A percentile compares a stretch with the other conserved stretches of the same genome.
phyloP scores from a whole-genome alignment of 2,113 vertebrate species.

The Trinectes maculatus region DNA sequence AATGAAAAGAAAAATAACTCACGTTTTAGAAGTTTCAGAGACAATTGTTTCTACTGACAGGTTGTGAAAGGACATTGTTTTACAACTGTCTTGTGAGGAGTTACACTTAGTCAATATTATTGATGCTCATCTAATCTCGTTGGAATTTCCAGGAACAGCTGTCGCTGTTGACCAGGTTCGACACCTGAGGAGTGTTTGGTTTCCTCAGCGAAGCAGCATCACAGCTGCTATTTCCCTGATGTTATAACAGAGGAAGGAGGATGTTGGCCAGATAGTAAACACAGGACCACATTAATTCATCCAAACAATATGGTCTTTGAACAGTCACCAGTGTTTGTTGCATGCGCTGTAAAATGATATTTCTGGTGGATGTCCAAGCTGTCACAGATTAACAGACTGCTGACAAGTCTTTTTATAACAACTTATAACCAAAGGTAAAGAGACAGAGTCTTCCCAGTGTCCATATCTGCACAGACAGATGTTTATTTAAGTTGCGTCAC shows the following conservation, averaged over 20 bases:
- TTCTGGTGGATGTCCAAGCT: not conserved
- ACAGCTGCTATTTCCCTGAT: not conserved
- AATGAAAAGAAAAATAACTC: too few species aligned
- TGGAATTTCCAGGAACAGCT: constrained; percentile 36
- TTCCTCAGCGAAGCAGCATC: constrained; percentile 2
- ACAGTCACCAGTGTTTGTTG: too few species aligned
- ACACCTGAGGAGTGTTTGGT: not conserved
- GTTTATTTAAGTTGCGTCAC: constrained; percentile 42
- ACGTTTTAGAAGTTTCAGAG: not conserved
- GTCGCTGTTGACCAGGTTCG: constrained; percentile 1
- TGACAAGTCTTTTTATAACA: constrained; percentile 4
- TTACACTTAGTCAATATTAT: constrained; percentile 34
- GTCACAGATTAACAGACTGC: not conserved
- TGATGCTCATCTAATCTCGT: constrained; percentile 30
- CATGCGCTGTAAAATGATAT: not conserved
- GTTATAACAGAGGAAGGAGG: constrained; percentile 1
- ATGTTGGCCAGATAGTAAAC: not conserved
- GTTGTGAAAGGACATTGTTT: not conserved
- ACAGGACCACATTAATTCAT: not conserved
- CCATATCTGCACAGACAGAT: constrained; percentile 1
- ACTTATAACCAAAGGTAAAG: constrained; percentile 17
- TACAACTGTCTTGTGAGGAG: not conserved
- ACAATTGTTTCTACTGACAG: not conserved
- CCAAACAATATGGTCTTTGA: not conserved
- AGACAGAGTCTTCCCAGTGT: not conserved